phyloP scores from a whole-genome alignment of 2,113 vertebrate genomes.

The Triplophysa siluroides region DNA sequence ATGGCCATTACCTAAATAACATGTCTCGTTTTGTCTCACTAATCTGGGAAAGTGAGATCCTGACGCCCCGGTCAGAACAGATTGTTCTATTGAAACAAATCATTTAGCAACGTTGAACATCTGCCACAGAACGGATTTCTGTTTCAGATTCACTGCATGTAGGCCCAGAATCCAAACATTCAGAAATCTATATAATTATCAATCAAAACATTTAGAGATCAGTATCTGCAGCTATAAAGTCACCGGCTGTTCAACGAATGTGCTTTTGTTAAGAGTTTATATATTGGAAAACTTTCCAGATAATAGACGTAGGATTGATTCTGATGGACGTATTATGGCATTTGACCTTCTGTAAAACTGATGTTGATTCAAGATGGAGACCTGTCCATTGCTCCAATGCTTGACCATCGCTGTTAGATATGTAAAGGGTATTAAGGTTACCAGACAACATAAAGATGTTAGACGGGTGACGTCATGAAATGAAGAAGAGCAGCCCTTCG shows the following conservation, averaged over 20 bases:
- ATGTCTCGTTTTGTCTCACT: background rate
- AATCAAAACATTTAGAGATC: background rate
- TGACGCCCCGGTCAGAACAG: background rate
- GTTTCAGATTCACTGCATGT: background rate
- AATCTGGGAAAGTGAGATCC: background rate
- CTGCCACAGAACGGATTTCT: background rate
- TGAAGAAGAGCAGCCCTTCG: constrained; percentile 15
- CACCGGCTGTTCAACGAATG: background rate
- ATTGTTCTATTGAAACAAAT: background rate
- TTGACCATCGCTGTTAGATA: background rate
- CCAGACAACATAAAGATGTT: constrained; percentile 17
- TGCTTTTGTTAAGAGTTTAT: background rate
- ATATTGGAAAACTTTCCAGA: background rate
- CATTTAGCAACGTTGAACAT: background rate
- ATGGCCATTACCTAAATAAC: background rate
- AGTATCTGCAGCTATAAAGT: background rate
- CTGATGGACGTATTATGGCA: background rate
- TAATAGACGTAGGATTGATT: background rate
- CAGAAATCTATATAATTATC: background rate
- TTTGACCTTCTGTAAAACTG: background rate
- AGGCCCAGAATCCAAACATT: background rate
- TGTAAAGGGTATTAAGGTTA: constrained; percentile 6
- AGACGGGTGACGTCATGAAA: background rate
- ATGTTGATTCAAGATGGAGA: background rate
- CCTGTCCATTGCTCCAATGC: background rate